These are phyloP conservation scores for Muricea muricata DNA, from an alignment of 92 coral and sea anemone genomes.

Conservation along the genomic window DNA sequence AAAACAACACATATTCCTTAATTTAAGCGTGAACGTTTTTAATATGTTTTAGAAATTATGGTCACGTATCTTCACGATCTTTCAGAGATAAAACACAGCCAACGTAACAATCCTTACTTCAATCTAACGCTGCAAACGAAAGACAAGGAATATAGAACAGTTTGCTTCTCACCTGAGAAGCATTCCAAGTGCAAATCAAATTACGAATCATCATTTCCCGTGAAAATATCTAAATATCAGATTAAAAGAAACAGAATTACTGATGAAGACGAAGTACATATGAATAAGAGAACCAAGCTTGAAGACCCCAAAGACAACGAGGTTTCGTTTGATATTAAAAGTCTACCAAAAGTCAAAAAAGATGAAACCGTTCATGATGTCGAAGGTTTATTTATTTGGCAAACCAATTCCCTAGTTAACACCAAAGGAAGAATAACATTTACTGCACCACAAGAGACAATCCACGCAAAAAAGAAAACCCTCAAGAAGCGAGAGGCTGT, in stretches of 20 bases:
- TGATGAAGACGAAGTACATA: neutral
- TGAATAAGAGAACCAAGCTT: neutral
- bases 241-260: neutral
- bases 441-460: neutral
- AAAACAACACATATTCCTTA: neutral
- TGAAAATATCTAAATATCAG: neutral
- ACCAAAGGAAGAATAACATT: neutral
- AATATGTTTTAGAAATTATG: neutral
- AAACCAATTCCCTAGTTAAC: neutral
- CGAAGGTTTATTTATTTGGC: neutral
- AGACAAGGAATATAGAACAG: conserved; percentile 49
- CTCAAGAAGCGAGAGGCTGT: neutral
- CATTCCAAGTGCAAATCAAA: conserved; percentile 34
- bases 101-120: conserved; percentile 58
- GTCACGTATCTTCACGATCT: conserved; percentile 50
- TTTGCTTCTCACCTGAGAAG: conserved; percentile 67
- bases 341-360: neutral
- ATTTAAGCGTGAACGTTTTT: neutral
- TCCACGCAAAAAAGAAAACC: neutral
- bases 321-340: neutral
- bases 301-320: neutral
- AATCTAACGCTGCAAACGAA: conserved; percentile 55
- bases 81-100: conserved; percentile 56
- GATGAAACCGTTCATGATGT: neutral
- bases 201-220: conserved; percentile 44